A percentile compares a stretch with the other conserved stretches of the same genome.
Conservation (phyloP, 1,140 invertebrate species). For the Physella acuta region DNA sequence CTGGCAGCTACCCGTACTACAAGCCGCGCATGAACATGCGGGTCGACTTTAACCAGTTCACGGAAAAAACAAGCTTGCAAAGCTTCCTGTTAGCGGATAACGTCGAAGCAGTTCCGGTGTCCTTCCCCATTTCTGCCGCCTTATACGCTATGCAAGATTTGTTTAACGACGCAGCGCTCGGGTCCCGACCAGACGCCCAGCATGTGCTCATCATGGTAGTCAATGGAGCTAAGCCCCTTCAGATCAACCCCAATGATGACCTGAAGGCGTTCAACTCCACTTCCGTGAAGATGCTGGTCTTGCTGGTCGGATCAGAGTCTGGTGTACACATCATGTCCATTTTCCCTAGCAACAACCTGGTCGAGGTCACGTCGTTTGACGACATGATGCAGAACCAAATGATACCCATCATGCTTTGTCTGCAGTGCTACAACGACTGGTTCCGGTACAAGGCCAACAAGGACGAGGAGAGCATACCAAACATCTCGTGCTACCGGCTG, state of each 20-base stretch:
- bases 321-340: background rate
- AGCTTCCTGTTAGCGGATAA: background rate
- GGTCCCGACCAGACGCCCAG: background rate
- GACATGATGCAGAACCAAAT: conserved; percentile 17
- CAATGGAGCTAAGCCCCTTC: background rate
- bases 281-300: conserved; percentile 1
- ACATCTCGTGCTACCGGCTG: conserved; percentile 12
- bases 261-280: conserved; percentile 10
- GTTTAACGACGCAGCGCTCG: conserved; percentile 2
- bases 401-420: conserved; percentile 17
- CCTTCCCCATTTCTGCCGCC: conserved; percentile 1
- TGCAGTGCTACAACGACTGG: conserved; percentile 4
- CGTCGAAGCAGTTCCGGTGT: background rate
- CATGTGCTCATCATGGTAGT: conserved; percentile 1
- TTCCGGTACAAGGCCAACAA: background rate
- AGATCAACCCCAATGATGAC: conserved; percentile 13
- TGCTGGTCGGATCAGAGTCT: background rate
- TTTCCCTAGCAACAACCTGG: conserved; percentile 17
- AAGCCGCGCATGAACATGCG: background rate
- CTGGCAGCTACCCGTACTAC: background rate
- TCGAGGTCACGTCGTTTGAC: conserved; percentile 1
- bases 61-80: background rate
- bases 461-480: background rate
- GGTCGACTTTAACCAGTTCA: background rate
- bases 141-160: conserved; percentile 11